These are phyloP conservation scores for Aplochiton taeniatus DNA, from an alignment of 2,797 vertebrate genomes.

Conservation along the genomic window DNA sequence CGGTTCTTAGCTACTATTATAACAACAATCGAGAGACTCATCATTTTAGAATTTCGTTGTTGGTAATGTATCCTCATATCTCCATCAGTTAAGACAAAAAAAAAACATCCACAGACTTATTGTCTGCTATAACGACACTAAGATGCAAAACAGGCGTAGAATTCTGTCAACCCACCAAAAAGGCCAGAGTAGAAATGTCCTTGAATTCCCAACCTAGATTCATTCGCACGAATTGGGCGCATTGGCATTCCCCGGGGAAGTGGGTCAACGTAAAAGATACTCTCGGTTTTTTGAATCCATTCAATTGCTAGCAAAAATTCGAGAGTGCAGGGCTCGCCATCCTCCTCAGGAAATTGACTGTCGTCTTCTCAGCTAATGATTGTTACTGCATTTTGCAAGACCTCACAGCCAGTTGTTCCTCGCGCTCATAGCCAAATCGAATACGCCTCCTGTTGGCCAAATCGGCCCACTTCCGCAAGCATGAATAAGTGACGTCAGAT, in stretches of 20 bases:
- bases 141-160: conserved; percentile 33
- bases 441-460: conserved; percentile 25
- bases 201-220: conserved; percentile 52
- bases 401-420: neutral
- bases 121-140: neutral
- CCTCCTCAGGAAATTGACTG: conserved; percentile 43
- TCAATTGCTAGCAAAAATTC: neutral
- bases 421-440: neutral
- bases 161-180: conserved; percentile 49
- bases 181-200: conserved; percentile 67
- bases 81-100: conserved; percentile 52
- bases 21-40: conserved; percentile 38
- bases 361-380: conserved; percentile 11
- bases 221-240: conserved; percentile 29
- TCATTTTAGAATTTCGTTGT: conserved; percentile 28
- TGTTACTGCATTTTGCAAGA: conserved; percentile 7
- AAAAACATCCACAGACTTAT: conserved; percentile 38
- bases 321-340: conserved; percentile 48
- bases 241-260: conserved; percentile 19
- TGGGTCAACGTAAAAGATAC: conserved; percentile 21
- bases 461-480: neutral
- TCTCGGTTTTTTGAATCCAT: conserved; percentile 29
- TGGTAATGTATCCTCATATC: conserved; percentile 19
- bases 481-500: too few relatives aligned
- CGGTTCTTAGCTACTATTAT: conserved; percentile 43